Evolutionary conservation across 1,140 invertebrate genomes (phyloP), one percentile per base, ranked within the genome.

Genomic region (Acyrthosiphon pisum): DNA sequence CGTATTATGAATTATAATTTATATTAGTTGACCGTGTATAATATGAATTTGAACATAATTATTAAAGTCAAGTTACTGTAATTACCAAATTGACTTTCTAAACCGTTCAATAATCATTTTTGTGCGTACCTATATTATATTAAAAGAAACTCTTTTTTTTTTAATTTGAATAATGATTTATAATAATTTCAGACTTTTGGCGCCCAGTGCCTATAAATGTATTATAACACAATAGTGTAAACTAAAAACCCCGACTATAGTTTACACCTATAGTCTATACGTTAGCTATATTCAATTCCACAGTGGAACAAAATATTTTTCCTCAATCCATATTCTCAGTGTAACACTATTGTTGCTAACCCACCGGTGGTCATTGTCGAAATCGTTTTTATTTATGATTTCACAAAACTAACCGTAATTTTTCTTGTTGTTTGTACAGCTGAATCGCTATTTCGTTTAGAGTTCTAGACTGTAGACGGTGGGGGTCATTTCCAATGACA

Each of bases 341-440:
- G 30, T 2, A 30, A 46, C 6, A n/a, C 44, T 30, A 86, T 30
- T n/a, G 44, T 30, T 76, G 60, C 60, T 84, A 84, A 84, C 4
- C 26, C 18, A 76, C 22, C 20, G 23, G 46, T 53, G 48, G 87
- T 89, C 41, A 89, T 50, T 87, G 86, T 87, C 41, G 22, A 87
- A 88, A 88, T 50, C 88, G 50, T 56, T 89, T 88, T 89, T 56
- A 56, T 89, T 89, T 53, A 50, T 89, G 48, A 56, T 89, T 89
- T 89, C n/a, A 9, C 41, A 26, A 30, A 89, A 56, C 56, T 50
- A 53, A 89, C 50, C 11, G 11, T 56, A 56, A 26, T n/a, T 41
- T 8, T 35, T 53, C 88, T 37, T 20, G 88, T 89, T 89, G 50
- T 89, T 89, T 89, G 88, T 89, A 89, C 88, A 89, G 88, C 88